Evolutionary conservation across 1,140 invertebrate species (phyloP).

Genomic region (Apis cerana): DNA sequence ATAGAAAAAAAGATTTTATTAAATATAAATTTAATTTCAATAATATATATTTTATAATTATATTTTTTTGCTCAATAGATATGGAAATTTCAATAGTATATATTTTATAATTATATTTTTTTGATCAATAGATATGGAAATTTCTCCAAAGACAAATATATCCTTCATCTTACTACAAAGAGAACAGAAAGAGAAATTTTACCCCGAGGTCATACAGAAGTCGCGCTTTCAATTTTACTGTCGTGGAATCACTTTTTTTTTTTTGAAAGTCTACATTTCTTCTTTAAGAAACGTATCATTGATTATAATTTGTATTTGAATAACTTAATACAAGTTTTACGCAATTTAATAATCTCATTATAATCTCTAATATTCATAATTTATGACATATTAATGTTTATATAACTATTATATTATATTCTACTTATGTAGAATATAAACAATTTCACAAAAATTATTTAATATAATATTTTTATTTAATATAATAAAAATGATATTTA

Average conservation of each 20-base stretch:
- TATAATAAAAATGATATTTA: too few species aligned
- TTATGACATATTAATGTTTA: too few species aligned
- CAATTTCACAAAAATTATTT: too few species aligned
- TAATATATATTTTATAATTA: too few species aligned
- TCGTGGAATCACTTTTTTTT: constrained; percentile 21
- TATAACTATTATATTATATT: too few species aligned
- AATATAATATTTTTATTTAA: too few species aligned
- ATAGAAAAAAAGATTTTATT: too few species aligned
- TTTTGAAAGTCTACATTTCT: neutral
- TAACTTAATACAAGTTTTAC: neutral
- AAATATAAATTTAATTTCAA: neutral
- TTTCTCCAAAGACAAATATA: neutral
- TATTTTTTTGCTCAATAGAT: neutral
- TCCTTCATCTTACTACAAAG: constrained; percentile 8
- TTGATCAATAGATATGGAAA: neutral
- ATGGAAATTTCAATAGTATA: neutral
- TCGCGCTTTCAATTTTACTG: constrained; percentile 61
- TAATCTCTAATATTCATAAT: too few species aligned
- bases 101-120: neutral
- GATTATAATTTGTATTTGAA: neutral
- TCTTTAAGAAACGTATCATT: neutral
- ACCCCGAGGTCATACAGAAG: constrained; percentile 49
- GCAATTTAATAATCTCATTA: neutral
- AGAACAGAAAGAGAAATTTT: constrained; percentile 49
- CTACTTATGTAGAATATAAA: too few species aligned